These are phyloP conservation scores for Dendrophyllia cribrosa DNA, from an alignment of 64 coral and sea anemone genomes.

Conservation along the genomic window DNA sequence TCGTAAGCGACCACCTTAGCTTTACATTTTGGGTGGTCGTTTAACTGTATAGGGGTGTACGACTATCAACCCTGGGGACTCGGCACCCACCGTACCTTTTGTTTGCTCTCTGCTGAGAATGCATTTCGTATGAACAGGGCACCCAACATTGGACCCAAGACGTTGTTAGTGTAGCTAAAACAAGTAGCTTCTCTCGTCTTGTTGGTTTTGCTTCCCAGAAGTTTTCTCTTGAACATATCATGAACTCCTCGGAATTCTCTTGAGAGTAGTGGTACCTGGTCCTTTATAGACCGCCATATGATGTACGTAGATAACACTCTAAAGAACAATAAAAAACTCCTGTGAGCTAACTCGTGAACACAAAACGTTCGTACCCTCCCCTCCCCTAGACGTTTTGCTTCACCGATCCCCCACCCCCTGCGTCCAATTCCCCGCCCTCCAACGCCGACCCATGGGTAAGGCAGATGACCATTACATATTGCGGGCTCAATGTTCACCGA, in stretches of 20 bases:
- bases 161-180: constrained; percentile 91
- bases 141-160: constrained; percentile 85
- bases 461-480: no score
- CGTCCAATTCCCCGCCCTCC: no score
- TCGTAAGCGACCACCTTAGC: no score
- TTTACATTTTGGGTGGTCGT: no score
- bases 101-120: constrained; percentile 92
- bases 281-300: constrained; percentile 92
- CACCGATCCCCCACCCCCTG: no score
- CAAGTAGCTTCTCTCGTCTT: constrained; percentile 89
- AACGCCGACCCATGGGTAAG: no score
- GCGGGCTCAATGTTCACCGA: no score
- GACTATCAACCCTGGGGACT: no score
- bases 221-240: constrained; percentile 53
- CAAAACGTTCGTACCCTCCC: background rate
- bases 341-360: no score
- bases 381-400: no score
- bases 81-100: constrained; percentile 73
- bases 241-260: constrained; percentile 70
- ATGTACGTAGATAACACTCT: constrained; percentile 88
- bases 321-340: background rate
- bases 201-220: constrained; percentile 70
- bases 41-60: no score
- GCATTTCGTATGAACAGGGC: constrained; percentile 89
- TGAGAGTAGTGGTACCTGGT: constrained; percentile 84